Evolutionary conservation across 2,113 vertebrate genomes (phyloP), one percentile per base, ranked within the genome.

Genomic region (Cyprinodon tularosa): DNA sequence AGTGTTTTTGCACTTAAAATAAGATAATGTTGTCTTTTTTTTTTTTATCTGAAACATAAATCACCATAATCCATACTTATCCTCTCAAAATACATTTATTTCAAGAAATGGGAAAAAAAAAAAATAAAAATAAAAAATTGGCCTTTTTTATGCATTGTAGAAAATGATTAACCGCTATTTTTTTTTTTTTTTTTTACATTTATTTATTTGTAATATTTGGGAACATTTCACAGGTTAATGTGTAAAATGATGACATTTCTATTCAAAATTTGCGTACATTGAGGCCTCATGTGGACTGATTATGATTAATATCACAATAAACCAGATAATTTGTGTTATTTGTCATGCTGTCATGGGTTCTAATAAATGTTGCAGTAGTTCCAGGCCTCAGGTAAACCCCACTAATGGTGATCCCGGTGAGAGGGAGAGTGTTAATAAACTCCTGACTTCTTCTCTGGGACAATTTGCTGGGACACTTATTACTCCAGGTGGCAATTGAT

Each of bases 261-360:
- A 77, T 85, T 77, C 77, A 44, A 83, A 66, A 71, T 78, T 86
- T 37, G 37, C 67, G 69, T 78, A 72, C 78, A 74, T 61, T 37
- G 72, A 77, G 44, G 70, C 79, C 20, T 83, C 48, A 13, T 66
- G 65, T 10, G 38, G 69, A 81, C 71, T 50, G 74, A 86, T 77
- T 75, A 73, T 85, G 79, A 84, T 86, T 84, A 86, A 91, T 86
- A 80, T 72, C 68, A 67, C 61, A 76, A 90, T 85, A 79, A 84
- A 72, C 61, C 63, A 71, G 45, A 66, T 90, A 88, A 92, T 90
- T 29, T 88, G 84, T 71, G 71, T 78, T 62, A 90, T 92, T 89
- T 87, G 67, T 92, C 81, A 88, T 74, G 73, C 82, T 91, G 89
- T 87, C 83, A 82, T 11, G 36, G 66, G 37, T 71, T 64, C 81